Percentiles rank a stretch among this genome's conserved stretches.
These are phyloP conservation scores for Bovichtus diacanthus DNA, from an alignment of 2,797 vertebrate species.

Conservation along the genomic window DNA sequence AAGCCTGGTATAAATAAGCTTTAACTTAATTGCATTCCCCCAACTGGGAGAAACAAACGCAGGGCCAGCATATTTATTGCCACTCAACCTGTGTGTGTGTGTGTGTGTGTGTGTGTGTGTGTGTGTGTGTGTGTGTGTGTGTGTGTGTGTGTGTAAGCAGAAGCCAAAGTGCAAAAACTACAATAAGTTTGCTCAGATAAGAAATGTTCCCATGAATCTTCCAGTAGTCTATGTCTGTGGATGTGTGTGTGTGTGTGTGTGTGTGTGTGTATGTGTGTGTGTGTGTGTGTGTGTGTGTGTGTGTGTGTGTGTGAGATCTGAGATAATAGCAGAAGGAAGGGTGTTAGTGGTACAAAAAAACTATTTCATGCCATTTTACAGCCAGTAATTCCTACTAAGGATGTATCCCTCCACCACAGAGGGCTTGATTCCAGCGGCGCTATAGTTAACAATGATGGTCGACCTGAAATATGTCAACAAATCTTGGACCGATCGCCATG, in stretches of 20 bases:
- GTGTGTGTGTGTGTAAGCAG: constrained; percentile 19
- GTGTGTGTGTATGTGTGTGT: not conserved
- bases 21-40: constrained; percentile 76
- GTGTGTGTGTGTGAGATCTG: too few relatives aligned
- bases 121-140: constrained; percentile 8
- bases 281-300: too few relatives aligned
- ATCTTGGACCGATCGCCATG: too few relatives aligned
- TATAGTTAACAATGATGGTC: not conserved
- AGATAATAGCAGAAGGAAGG: constrained; percentile 8
- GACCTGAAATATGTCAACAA: too few relatives aligned
- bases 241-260: constrained; percentile 17
- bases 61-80: constrained; percentile 74
- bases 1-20: constrained; percentile 77
- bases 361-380: constrained; percentile 20
- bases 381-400: not conserved
- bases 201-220: constrained; percentile 48
- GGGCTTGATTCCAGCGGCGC: not conserved
- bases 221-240: not conserved
- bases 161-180: constrained; percentile 52
- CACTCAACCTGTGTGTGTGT: constrained; percentile 38
- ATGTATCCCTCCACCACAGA: not conserved
- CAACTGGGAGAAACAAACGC: constrained; percentile 64
- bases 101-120: constrained; percentile 25
- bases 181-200: constrained; percentile 50
- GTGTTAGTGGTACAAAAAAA: not conserved